Conservation (phyloP, 1,140 invertebrate species). For the Asobara japonica region DNA sequence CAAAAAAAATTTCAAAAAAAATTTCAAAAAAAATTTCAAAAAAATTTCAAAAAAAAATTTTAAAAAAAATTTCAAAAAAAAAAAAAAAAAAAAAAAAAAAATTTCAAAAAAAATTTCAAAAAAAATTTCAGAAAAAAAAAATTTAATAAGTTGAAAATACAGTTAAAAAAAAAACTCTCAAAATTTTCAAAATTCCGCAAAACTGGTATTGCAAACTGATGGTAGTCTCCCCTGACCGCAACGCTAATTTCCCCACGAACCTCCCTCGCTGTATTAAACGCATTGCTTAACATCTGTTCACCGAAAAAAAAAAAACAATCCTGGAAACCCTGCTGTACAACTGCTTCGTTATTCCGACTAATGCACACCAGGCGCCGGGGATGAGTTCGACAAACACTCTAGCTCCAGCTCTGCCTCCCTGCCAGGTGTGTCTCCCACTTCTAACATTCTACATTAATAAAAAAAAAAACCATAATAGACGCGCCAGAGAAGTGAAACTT, state of each 20-base stretch:
- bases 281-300: conserved; percentile 14
- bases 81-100: too few species aligned
- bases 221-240: background rate
- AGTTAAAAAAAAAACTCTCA: too few species aligned
- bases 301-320: conserved; percentile 1
- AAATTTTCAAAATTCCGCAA: background rate
- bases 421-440: conserved; percentile 70
- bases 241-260: background rate
- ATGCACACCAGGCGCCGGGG: conserved; percentile 66
- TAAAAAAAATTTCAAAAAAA: too few species aligned
- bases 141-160: too few species aligned
- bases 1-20: too few species aligned
- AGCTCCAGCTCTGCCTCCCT: conserved; percentile 74
- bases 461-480: too few species aligned
- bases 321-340: conserved; percentile 59
- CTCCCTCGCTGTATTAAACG: background rate
- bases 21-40: too few species aligned
- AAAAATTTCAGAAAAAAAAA: too few species aligned
- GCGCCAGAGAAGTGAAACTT: too few species aligned
- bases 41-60: too few species aligned
- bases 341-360: conserved; percentile 64
- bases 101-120: too few species aligned
- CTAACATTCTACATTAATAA: conserved; percentile 49
- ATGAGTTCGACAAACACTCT: conserved; percentile 77
- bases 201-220: background rate